Evolutionary conservation across 1,140 invertebrate species (phyloP), one percentile per base, ranked within the genome.

Genomic region (Homarus americanus): DNA sequence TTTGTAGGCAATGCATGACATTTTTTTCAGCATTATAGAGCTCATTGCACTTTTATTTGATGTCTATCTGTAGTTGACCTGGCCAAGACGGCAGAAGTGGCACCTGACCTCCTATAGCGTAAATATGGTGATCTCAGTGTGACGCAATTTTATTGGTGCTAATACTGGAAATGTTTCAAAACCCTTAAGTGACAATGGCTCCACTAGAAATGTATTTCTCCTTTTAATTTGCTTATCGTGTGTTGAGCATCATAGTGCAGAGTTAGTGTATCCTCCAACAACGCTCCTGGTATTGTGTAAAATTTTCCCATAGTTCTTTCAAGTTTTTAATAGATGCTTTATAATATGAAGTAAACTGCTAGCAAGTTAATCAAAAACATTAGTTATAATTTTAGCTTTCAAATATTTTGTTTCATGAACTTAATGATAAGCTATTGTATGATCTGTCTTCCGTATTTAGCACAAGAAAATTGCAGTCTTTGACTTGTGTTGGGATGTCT

Each of bases 61-160:
- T 63, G 58, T 24, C 4, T 63, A 4, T 63, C 12, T 63, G 58
- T 63, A 24, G 58, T 24, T 63, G 20, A 63, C 58, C 58, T 63
- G 58, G 58, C 58, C 20, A 15, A 4, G 24, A 24, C 20, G 58
- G 58, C 58, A 63, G 58, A 63, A 63, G 58, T 63, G 58, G 58
- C 58, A 63, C 58, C 58, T 63, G 58, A 63, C 58, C 58, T 63
- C 58, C 58, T 63, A 63, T 63, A 63, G 20, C 58, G 20, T 63
- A 24, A 63, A 20, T 63, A 63, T 63, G 58, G 58, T 63, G 58
- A 3, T 63, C 15, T 63, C 58, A 63, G 58, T 63, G 58, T 63
- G 58, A 63, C 20, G 44, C 44, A 63, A 24, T 20, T 63, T 63
- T 20, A 24, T 63, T 63, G 58, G 20, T 63, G 58, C 58, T 63